A percentile compares a stretch with the other conserved stretches of the same genome.
Conservation (phyloP, 2,888 invertebrate genomes). For the Oasisia sp. region DNA sequence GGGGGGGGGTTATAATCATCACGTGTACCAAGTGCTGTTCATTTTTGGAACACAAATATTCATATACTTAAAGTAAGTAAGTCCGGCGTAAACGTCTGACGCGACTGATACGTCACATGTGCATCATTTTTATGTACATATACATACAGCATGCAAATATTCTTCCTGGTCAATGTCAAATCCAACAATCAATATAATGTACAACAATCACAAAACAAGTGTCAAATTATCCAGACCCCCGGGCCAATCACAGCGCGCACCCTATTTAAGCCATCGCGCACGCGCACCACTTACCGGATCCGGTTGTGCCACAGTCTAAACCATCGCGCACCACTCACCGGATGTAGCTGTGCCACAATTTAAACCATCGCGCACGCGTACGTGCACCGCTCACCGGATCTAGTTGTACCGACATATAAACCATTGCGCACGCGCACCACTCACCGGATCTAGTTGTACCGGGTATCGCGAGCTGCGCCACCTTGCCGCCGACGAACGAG, state of each 20-base stretch:
- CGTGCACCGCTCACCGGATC: not conserved
- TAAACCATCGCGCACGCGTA: not conserved
- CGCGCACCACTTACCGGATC: constrained; percentile 2
- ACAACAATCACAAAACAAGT: not conserved
- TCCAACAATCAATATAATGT: not conserved
- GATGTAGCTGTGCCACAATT: too few species aligned
- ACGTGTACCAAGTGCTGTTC: too few species aligned
- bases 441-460: not conserved
- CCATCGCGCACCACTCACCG: too few species aligned
- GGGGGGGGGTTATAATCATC: not conserved
- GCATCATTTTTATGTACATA: too few species aligned
- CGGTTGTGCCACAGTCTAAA: not conserved
- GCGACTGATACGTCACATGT: too few species aligned
- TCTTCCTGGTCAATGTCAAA: not conserved
- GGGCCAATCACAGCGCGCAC: not conserved
- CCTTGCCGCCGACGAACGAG: not conserved
- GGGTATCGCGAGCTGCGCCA: not conserved
- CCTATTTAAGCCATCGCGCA: not conserved
- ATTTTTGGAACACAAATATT: too few species aligned
- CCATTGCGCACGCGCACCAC: not conserved
- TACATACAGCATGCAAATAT: not conserved
- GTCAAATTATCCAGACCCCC: not conserved
- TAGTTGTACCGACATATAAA: not conserved
- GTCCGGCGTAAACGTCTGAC: too few species aligned
- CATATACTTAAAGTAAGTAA: too few species aligned